phyloP scores from a whole-genome alignment of 2,113 vertebrate genomes.

The Orthochromis malagaraziensis region DNA sequence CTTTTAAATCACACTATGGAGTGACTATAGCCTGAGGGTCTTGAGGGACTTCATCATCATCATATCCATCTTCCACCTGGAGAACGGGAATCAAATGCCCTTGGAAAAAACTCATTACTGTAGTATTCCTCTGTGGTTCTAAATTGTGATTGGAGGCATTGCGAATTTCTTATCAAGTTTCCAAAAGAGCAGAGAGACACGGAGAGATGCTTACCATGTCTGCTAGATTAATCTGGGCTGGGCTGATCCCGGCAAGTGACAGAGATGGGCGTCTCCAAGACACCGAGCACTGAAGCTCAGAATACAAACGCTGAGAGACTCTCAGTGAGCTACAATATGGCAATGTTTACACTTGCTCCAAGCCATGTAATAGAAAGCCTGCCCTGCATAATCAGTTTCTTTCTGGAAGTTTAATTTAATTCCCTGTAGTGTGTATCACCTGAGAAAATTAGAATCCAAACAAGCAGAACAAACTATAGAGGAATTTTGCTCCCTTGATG shows the following conservation, averaged over 20 bases:
- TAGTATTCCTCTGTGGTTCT: constrained; percentile 51
- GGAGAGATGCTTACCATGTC: constrained; percentile 11
- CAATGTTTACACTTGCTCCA: constrained; percentile 59
- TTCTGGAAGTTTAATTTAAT: constrained; percentile 47
- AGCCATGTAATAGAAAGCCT: constrained; percentile 51
- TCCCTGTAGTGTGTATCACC: constrained; percentile 37
- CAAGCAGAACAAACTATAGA: constrained; percentile 5
- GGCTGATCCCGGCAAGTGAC: constrained; percentile 26
- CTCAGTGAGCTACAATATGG: constrained; percentile 52
- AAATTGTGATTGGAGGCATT: constrained; percentile 55
- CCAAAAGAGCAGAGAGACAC: constrained; percentile 22
- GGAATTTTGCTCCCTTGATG: not conserved
- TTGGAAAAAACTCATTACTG: constrained; percentile 62
- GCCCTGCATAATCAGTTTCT: constrained; percentile 41
- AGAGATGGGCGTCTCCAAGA: not conserved
- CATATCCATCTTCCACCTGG: constrained; percentile 50
- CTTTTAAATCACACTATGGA: constrained; percentile 52
- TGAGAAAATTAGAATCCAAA: constrained; percentile 48
- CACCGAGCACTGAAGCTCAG: not conserved
- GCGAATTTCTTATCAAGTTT: constrained; percentile 58
- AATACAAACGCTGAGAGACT: constrained; percentile 13
- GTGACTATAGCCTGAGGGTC: constrained; percentile 41
- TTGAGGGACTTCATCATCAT: constrained; percentile 29
- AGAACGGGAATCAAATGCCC: constrained; percentile 46
- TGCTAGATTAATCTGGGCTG: constrained; percentile 53